Evolutionary conservation across 2,888 invertebrate genomes (phyloP).

Genomic region (Hesperia comma): DNA sequence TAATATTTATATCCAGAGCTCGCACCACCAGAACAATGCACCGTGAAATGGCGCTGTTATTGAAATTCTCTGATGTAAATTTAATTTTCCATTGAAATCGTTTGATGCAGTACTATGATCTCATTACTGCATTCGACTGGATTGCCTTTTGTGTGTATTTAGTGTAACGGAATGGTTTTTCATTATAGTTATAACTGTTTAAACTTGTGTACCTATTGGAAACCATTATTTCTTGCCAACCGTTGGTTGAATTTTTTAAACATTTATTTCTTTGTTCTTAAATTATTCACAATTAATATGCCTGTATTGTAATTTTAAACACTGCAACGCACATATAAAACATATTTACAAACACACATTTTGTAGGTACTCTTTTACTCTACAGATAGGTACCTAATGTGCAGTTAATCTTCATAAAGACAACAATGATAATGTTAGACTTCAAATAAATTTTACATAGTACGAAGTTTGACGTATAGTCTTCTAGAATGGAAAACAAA

Average conservation of each 20-base stretch:
- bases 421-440: background rate
- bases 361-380: too few species aligned
- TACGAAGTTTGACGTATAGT: background rate
- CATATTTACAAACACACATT: too few species aligned
- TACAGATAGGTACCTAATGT: too few species aligned
- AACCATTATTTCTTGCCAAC: too few species aligned
- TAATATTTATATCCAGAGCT: background rate
- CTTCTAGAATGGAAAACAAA: constrained; percentile 2
- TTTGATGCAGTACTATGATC: background rate
- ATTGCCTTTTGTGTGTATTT: background rate
- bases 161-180: background rate
- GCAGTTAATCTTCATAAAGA: background rate
- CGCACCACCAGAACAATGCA: background rate
- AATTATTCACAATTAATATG: too few species aligned
- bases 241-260: too few species aligned
- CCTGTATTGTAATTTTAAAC: too few species aligned
- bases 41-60: background rate
- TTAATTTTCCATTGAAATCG: background rate
- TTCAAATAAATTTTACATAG: background rate
- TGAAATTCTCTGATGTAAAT: constrained; percentile 2
- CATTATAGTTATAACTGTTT: too few species aligned
- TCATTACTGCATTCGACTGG: background rate
- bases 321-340: too few species aligned
- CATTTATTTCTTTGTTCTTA: too few species aligned
- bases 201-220: too few species aligned